These are phyloP conservation scores for Lethocerus indicus DNA, from an alignment of 1,140 invertebrate species.

Conservation along the genomic window DNA sequence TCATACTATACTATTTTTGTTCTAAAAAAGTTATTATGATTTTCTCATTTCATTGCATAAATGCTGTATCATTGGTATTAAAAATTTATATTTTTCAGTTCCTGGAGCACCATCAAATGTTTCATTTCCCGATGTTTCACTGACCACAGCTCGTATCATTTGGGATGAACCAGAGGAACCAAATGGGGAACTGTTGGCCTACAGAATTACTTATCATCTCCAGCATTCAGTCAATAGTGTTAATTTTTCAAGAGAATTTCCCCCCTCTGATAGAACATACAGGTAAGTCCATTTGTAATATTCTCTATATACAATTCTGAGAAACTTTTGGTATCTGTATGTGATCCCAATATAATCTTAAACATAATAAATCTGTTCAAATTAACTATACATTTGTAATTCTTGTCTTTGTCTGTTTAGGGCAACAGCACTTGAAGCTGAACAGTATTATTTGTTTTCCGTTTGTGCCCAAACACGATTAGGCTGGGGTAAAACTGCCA, in stretches of 20 bases:
- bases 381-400: not conserved
- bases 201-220: conserved; percentile 72
- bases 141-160: conserved; percentile 78
- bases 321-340: no score
- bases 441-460: conserved; percentile 82
- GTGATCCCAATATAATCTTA: no score
- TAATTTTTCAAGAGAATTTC: conserved; percentile 66
- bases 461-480: conserved; percentile 76
- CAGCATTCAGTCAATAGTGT: conserved; percentile 45
- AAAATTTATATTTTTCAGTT: conserved; percentile 33
- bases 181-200: conserved; percentile 86
- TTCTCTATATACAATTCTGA: no score
- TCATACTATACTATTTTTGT: not conserved
- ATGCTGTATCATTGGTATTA: no score
- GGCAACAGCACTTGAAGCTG: conserved; percentile 56
- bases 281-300: conserved; percentile 33
- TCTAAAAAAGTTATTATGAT: not conserved
- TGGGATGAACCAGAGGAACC: conserved; percentile 92
- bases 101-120: conserved; percentile 88
- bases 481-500: conserved; percentile 81
- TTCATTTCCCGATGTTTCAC: conserved; percentile 87
- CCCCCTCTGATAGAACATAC: conserved; percentile 70
- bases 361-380: no score
- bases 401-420: conserved; percentile 27
- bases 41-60: not conserved